Evolutionary conservation across 2,888 invertebrate species (phyloP).

Genomic region (Anthophora plumipes): DNA sequence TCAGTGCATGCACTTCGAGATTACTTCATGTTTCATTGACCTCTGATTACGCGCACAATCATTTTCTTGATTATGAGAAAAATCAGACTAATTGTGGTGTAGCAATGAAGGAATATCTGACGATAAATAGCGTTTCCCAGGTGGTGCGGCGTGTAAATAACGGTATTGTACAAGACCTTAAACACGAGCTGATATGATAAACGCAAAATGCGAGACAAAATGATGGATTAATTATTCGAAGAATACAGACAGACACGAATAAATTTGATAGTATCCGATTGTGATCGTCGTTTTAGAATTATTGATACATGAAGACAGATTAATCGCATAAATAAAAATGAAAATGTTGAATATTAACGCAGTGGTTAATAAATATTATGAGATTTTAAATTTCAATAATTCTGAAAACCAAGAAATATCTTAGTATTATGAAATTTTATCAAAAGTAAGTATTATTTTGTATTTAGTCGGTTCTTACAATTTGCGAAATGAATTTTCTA

Average conservation of each 20-base stretch:
- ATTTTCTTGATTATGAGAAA: slow-evolving; percentile 41
- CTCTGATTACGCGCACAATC: slow-evolving; percentile 18
- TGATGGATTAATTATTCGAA: slow-evolving; percentile 31
- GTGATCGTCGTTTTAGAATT: neutral
- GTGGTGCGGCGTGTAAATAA: slow-evolving; percentile 35
- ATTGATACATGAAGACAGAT: neutral
- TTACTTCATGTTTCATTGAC: slow-evolving; percentile 31
- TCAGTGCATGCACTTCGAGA: too few species aligned
- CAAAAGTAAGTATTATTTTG: too few species aligned
- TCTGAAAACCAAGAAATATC: too few species aligned
- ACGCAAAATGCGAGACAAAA: slow-evolving; percentile 25
- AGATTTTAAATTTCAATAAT: too few species aligned
- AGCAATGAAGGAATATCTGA: slow-evolving; percentile 20
- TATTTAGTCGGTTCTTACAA: too few species aligned
- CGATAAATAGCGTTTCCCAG: slow-evolving; percentile 51
- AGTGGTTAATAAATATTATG: too few species aligned
- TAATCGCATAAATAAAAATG: neutral
- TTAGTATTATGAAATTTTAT: too few species aligned
- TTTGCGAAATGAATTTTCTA: too few species aligned
- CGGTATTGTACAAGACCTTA: slow-evolving; percentile 56
- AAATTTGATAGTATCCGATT: neutral
- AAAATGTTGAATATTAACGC: too few species aligned
- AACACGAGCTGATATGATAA: slow-evolving; percentile 42
- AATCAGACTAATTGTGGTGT: slow-evolving; percentile 32
- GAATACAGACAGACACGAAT: neutral